Evolutionary conservation across 2,888 invertebrate species (phyloP).

Genomic region (Plutella xylostella): DNA sequence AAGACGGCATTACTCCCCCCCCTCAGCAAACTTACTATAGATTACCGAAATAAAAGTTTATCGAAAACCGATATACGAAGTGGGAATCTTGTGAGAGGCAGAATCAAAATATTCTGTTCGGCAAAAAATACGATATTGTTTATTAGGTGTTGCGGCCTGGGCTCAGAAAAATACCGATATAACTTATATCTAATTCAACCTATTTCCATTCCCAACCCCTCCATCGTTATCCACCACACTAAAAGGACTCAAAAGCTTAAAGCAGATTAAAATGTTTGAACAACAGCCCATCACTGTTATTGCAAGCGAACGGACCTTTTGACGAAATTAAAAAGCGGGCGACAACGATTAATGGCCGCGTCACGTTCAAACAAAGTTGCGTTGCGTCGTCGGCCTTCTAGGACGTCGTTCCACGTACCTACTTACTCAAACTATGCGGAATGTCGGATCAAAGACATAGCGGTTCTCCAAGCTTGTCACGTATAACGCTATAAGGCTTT

Average conservation of each 20-base stretch:
- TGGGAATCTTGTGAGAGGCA: not conserved
- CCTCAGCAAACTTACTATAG: conserved; percentile 6
- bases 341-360: too few relatives aligned
- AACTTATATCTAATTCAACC: too few relatives aligned
- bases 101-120: not conserved
- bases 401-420: conserved; percentile 6
- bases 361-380: too few relatives aligned
- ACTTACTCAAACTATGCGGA: conserved; percentile 12
- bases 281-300: conserved; percentile 6
- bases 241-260: conserved; percentile 7
- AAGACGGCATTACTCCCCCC: not conserved
- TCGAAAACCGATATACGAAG: conserved; percentile 17
- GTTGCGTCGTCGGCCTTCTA: not conserved
- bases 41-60: conserved; percentile 13
- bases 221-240: conserved; percentile 6
- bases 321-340: not conserved
- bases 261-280: conserved; percentile 6
- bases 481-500: conserved; percentile 30
- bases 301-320: not conserved
- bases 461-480: conserved; percentile 29
- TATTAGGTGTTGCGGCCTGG: not conserved
- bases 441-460: conserved; percentile 35
- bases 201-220: not conserved
- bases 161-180: too few relatives aligned
- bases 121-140: not conserved